These are phyloP conservation scores for Hyla sarda DNA, from an alignment of 2,113 vertebrate species.

Conservation along the genomic window DNA sequence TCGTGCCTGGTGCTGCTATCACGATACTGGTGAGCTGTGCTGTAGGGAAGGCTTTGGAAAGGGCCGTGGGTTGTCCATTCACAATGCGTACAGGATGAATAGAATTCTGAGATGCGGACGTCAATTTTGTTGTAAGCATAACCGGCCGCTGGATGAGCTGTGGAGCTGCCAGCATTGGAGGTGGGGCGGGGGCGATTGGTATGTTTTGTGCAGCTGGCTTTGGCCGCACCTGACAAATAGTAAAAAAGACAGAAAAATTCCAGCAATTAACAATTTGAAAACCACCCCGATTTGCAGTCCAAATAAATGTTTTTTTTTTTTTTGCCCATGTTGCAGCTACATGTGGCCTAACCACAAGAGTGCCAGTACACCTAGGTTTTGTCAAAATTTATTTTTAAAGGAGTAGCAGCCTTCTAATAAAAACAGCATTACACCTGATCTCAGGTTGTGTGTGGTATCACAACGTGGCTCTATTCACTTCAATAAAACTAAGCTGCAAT, in stretches of 20 bases:
- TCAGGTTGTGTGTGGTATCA: no score
- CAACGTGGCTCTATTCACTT: no score
- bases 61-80: constrained; percentile 89
- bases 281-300: no score
- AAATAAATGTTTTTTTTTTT: no score
- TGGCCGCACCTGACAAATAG: constrained; percentile 89
- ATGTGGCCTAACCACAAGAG: no score
- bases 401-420: no score
- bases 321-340: no score
- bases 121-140: constrained; percentile 93
- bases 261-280: no score
- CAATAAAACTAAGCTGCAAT: no score
- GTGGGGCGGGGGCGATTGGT: constrained; percentile 95
- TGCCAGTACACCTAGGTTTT: no score
- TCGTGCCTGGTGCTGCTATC: constrained; percentile 84
- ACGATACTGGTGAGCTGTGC: constrained; percentile 94
- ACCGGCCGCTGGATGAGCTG: constrained; percentile 94
- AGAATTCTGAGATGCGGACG: constrained; percentile 86
- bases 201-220: constrained; percentile 89
- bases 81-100: constrained; percentile 97
- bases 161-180: constrained; percentile 96
- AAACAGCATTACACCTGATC: no score
- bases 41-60: constrained; percentile 85
- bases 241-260: not conserved
- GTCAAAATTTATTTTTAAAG: no score